A percentile compares a stretch with the other conserved stretches of the same genome.
Conservation (phyloP, 2,888 invertebrate genomes). For the Lottia scabra region DNA sequence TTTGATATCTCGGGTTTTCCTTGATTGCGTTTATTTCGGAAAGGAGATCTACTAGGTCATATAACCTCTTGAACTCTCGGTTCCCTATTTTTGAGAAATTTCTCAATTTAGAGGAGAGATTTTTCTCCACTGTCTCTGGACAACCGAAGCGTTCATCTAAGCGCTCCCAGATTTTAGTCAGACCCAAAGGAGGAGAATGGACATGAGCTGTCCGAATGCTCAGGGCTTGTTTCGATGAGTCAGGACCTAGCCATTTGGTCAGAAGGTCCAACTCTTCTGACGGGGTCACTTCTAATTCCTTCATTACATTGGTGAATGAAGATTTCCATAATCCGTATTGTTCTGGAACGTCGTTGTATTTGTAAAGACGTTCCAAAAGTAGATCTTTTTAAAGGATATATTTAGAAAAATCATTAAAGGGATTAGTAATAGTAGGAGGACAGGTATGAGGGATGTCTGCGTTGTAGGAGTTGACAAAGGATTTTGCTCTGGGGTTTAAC, state of each 20-base stretch:
- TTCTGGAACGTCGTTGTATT: conserved; percentile 15
- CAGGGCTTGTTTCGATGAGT: conserved; percentile 19
- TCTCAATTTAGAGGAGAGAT: conserved; percentile 25
- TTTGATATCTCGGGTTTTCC: conserved; percentile 18
- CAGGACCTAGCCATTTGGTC: conserved; percentile 23
- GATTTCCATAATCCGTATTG: conserved; percentile 12
- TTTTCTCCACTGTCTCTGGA: conserved; percentile 27
- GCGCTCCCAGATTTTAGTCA: conserved; percentile 17
- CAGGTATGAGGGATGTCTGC: too few relatives aligned
- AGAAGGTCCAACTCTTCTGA: conserved; percentile 24
- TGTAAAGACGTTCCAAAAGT: conserved; percentile 4
- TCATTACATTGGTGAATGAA: conserved; percentile 13
- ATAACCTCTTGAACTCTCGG: conserved; percentile 27
- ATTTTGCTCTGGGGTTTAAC: too few relatives aligned
- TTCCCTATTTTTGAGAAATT: conserved; percentile 28
- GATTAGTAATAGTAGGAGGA: too few relatives aligned
- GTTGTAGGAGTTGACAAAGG: too few relatives aligned
- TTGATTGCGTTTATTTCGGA: conserved; percentile 29
- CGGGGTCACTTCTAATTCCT: conserved; percentile 4
- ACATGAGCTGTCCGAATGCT: conserved; percentile 28
- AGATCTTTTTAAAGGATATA: background rate
- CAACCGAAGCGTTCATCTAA: conserved; percentile 30
- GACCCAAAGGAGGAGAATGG: conserved; percentile 13
- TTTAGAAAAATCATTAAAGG: background rate
- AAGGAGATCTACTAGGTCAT: conserved; percentile 28